A percentile compares a stretch with the other conserved stretches of the same genome.
Conservation (phyloP, 2,797 vertebrate genomes). For the Parauchenoglanis ngamensis region DNA sequence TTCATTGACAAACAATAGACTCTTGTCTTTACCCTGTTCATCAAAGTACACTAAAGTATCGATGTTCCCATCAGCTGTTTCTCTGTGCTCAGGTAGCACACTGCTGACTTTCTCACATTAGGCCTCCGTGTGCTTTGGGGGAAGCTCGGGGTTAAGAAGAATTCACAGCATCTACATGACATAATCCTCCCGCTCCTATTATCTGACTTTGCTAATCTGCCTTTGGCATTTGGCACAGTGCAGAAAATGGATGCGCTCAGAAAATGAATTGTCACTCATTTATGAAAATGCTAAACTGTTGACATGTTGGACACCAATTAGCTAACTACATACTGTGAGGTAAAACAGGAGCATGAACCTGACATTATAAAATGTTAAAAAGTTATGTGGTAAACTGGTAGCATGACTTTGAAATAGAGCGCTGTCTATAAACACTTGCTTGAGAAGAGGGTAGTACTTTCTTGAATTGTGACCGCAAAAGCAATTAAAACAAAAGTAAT, state of each 20-base stretch:
- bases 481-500: not conserved
- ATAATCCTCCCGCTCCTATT: conserved; percentile 35
- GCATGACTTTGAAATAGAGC: not conserved
- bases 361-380: not conserved
- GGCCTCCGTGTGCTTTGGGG: conserved; percentile 23
- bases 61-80: conserved; percentile 12
- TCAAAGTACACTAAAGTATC: not conserved
- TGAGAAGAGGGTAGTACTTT: not conserved
- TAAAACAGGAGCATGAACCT: not conserved
- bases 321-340: not conserved
- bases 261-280: conserved; percentile 13
- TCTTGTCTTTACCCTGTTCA: not conserved
- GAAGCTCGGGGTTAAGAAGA: conserved; percentile 30
- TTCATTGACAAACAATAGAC: not conserved
- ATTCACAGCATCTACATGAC: conserved; percentile 34
- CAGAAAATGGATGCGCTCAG: not conserved
- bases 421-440: not conserved
- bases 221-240: conserved; percentile 1
- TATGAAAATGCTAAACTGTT: conserved; percentile 11
- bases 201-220: conserved; percentile 29
- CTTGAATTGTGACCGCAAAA: not conserved
- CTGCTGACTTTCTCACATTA: conserved; percentile 29
- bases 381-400: not conserved
- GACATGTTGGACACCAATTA: not conserved
- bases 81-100: not conserved